These are phyloP conservation scores for Montipora sp. DNA, from an alignment of 64 coral and sea anemone species.

Conservation along the genomic window DNA sequence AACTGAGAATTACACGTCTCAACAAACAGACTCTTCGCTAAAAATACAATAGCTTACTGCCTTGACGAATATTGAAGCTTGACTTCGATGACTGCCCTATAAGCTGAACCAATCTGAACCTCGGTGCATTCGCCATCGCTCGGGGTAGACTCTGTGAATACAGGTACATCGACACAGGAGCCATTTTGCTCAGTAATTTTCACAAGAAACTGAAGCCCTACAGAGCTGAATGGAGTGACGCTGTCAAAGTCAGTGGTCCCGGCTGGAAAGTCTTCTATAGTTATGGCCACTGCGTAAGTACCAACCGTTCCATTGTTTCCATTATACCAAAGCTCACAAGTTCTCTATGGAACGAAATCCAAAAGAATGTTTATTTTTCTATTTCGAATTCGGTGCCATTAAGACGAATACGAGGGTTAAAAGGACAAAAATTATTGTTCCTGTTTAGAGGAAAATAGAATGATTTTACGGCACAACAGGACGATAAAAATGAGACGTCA, in stretches of 20 bases:
- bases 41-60: background rate
- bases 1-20: too few relatives aligned
- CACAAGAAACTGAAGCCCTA: constrained; percentile 9
- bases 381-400: too few relatives aligned
- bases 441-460: too few relatives aligned
- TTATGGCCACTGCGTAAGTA: background rate
- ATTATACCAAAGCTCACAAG: background rate
- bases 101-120: background rate
- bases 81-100: constrained; percentile 2
- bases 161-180: background rate
- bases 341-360: background rate
- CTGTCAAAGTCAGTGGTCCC: background rate
- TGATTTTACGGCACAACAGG: too few relatives aligned
- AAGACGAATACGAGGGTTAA: too few relatives aligned
- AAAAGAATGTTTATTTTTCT: background rate
- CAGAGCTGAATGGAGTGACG: background rate
- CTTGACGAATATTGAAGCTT: background rate
- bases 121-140: background rate
- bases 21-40: too few relatives aligned
- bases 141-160: background rate
- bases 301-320: background rate
- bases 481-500: too few relatives aligned
- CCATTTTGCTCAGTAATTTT: background rate
- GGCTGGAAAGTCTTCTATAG: background rate
- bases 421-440: too few relatives aligned